Percentiles rank a stretch among this genome's conserved stretches.
These are phyloP conservation scores for Steatornis caripensis DNA, from an alignment of 2,113 vertebrate genomes.

Conservation along the genomic window DNA sequence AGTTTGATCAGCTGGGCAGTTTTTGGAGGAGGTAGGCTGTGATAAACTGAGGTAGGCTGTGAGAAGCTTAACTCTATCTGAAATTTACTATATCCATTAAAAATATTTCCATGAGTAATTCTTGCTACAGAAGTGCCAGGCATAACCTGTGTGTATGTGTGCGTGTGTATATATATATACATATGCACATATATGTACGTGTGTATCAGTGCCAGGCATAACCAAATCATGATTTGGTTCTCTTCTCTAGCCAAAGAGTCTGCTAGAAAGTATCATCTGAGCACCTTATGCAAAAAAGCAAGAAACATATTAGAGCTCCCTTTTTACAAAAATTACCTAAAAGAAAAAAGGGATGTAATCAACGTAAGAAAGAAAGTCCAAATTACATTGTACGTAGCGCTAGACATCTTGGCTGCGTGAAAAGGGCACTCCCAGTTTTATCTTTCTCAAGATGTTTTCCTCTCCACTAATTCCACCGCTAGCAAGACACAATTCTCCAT, in stretches of 20 bases:
- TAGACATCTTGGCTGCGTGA: not conserved
- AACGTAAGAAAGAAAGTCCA: not conserved
- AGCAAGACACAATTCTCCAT: not conserved
- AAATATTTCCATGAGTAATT: not conserved
- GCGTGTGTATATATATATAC: too few species aligned
- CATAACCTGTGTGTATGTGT: too few species aligned
- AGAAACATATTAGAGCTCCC: not conserved
- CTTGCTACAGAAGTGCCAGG: not conserved
- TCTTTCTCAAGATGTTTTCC: not conserved
- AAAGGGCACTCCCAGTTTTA: not conserved
- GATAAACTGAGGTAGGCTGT: not conserved
- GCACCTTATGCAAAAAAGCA: not conserved
- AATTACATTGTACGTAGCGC: fast-evolving
- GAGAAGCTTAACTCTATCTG: not conserved
- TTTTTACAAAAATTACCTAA: not conserved
- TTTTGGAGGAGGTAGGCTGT: not conserved
- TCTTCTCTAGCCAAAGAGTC: not conserved
- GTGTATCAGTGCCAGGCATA: too few species aligned
- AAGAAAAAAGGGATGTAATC: not conserved
- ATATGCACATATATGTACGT: too few species aligned
- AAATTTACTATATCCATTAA: not conserved
- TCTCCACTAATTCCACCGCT: not conserved
- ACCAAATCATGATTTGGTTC: not conserved
- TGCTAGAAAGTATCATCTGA: not conserved
- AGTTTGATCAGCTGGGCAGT: not conserved